Conservation (phyloP, 2,888 invertebrate genomes). For the Catocala fraxini region DNA sequence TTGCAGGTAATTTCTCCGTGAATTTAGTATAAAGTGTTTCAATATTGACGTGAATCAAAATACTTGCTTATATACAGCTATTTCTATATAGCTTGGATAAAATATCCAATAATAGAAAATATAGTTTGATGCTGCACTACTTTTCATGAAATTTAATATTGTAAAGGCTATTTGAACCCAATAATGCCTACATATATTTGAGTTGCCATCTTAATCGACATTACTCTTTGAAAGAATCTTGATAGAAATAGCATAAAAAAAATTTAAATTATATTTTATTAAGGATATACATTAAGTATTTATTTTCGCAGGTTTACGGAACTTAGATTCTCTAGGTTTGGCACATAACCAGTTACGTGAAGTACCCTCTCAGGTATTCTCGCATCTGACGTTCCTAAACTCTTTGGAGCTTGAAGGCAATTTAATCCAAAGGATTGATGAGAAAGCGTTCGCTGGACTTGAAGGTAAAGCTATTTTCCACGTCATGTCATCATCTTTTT, state of each 20-base stretch:
- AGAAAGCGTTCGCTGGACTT: slow-evolving; percentile 94
- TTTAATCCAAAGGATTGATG: slow-evolving; percentile 93
- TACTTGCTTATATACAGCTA: too few species aligned
- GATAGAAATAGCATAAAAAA: too few species aligned
- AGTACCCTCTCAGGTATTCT: slow-evolving; percentile 94
- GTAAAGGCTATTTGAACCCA: too few species aligned
- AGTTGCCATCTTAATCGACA: too few species aligned
- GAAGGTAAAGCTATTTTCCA: slow-evolving; percentile 90
- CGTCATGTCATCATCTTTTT: too few species aligned
- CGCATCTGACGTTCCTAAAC: slow-evolving; percentile 93
- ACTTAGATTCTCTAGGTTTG: slow-evolving; percentile 94
- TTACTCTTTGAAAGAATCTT: too few species aligned
- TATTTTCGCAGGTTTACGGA: slow-evolving; percentile 89
- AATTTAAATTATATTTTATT: not conserved
- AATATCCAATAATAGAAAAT: not conserved
- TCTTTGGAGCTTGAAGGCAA: slow-evolving; percentile 96
- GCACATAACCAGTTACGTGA: slow-evolving; percentile 94
- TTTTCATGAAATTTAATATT: too few species aligned
- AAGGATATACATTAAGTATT: not conserved
- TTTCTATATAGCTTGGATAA: too few species aligned
- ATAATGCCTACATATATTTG: too few species aligned
- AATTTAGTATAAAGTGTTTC: too few species aligned
- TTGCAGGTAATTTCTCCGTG: slow-evolving; percentile 89
- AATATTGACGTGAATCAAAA: too few species aligned
- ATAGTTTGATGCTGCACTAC: too few species aligned